Base-by-base conservation (phyloP, 1,140 invertebrate genomes). In the Ylistrum balloti region DNA sequence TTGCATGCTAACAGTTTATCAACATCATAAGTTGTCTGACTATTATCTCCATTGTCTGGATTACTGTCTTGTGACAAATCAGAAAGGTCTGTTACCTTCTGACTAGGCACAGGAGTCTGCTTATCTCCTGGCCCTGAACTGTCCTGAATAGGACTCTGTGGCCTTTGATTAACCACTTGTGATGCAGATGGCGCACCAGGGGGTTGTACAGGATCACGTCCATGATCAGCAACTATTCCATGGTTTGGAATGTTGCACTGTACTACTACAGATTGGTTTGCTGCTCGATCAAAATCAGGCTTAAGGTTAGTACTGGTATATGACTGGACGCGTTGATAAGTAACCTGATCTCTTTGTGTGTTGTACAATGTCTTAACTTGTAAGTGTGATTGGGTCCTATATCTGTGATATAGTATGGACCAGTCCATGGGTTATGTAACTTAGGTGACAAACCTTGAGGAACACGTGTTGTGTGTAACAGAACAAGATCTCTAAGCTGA, bases 401-500 rank as follows among this genome's bases (percentile, higher is more conserved):
- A 38, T 88, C 22, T 32, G 86, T 48, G 10, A 85, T 35, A 89
- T 89, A 33, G 85, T 86, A 90, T 9, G 86, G 74, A 56, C 86
- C 56, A 38, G 28, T 22, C 13, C 33, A 85, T 35, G 85, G 90
- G 33, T 20, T 20, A 22, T 90, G 32, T 22, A 92, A 28, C 87
- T 92, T 92, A 17, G 45, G 56, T 74, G 35, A 85, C 15, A 85
- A 13, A 13, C 90, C 90, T 7, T 38, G n/a, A 22, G 28, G 17
- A 11, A 86, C 34, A 10, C 86, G 28, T 15, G 20, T 33, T 0
- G 33, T 28, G 20, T 38, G 33, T 5, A 92, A 34, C 22, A 88
- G 33, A 32, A 92, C 91, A 86, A 28, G 5, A 85, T 91, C 85
- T 74, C 48, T 45, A 32, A 89, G 28, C 33, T 87, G 86, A 38